Conservation (phyloP, 2,797 vertebrate genomes). For the Lateolabrax maculatus region DNA sequence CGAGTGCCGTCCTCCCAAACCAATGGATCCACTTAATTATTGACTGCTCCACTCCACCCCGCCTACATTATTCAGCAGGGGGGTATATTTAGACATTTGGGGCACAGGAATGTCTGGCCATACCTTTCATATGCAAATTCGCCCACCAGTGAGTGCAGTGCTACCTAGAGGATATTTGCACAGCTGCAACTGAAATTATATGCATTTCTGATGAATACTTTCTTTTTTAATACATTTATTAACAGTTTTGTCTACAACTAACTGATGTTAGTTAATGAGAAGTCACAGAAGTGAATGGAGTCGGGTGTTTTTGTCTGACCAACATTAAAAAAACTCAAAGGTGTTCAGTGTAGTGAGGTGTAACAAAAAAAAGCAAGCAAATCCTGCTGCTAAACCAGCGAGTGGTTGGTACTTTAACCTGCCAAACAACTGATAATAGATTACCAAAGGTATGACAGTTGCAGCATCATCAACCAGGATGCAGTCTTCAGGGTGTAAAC, state of each 20-base stretch:
- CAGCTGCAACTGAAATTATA: not conserved
- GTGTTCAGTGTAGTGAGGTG: not conserved
- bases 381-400: not conserved
- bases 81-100: slow-evolving; percentile 86
- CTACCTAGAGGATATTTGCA: slow-evolving; percentile 18
- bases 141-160: slow-evolving; percentile 72
- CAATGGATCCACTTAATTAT: slow-evolving; percentile 89
- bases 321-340: not conserved
- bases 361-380: not conserved
- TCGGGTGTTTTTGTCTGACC: not conserved
- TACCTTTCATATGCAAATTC: slow-evolving; percentile 82
- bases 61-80: slow-evolving; percentile 87
- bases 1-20: slow-evolving; percentile 82
- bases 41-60: slow-evolving; percentile 84
- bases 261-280: no score
- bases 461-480: not conserved
- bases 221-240: not conserved
- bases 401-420: not conserved
- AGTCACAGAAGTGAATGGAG: no score
- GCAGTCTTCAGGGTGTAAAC: slow-evolving; percentile 17
- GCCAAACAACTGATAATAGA: not conserved
- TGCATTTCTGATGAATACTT: not conserved
- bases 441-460: not conserved
- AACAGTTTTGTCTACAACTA: not conserved
- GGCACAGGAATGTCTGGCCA: slow-evolving; percentile 72